Percentiles rank a stretch among this genome's conserved stretches.
phyloP scores from a whole-genome alignment of 2,113 vertebrate genomes.

The Scatophagus argus region DNA sequence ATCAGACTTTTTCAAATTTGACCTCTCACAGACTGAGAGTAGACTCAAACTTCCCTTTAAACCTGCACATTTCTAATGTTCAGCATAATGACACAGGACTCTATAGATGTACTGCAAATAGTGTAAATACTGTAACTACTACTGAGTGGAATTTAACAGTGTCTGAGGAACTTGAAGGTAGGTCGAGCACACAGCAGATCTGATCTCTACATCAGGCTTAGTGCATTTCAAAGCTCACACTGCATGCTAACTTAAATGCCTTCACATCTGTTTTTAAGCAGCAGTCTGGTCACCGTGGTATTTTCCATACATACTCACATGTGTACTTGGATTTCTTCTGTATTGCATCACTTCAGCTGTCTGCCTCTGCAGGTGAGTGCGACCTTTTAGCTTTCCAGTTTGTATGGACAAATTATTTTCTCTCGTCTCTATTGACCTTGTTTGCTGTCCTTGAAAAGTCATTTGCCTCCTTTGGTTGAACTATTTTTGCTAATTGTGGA shows the following conservation, averaged over 20 bases:
- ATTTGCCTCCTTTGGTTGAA: no score
- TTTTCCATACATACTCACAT: not conserved
- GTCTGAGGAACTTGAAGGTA: conserved; percentile 22
- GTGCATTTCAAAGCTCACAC: not conserved
- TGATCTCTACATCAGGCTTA: not conserved
- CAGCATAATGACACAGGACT: conserved; percentile 53
- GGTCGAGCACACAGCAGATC: not conserved
- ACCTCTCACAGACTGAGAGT: conserved; percentile 28
- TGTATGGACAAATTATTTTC: no score
- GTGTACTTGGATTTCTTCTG: conserved; percentile 10
- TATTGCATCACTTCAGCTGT: conserved; percentile 16
- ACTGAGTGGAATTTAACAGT: conserved; percentile 50
- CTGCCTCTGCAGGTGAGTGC: conserved; percentile 50
- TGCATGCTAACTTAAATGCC: not conserved
- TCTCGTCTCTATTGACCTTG: no score
- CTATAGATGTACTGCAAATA: not conserved
- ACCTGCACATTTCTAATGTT: conserved; percentile 9
- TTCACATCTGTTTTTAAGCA: conserved; percentile 14
- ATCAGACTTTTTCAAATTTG: conserved; percentile 12
- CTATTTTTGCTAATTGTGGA: no score
- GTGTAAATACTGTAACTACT: accelerated
- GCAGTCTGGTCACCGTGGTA: accelerated
- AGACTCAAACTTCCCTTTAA: not conserved
- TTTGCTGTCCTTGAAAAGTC: no score
- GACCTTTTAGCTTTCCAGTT: no score